Conservation (phyloP, 30 jellyfish, hydroid and myxozoan genomes). For the Haliclystus octoradiatus region DNA sequence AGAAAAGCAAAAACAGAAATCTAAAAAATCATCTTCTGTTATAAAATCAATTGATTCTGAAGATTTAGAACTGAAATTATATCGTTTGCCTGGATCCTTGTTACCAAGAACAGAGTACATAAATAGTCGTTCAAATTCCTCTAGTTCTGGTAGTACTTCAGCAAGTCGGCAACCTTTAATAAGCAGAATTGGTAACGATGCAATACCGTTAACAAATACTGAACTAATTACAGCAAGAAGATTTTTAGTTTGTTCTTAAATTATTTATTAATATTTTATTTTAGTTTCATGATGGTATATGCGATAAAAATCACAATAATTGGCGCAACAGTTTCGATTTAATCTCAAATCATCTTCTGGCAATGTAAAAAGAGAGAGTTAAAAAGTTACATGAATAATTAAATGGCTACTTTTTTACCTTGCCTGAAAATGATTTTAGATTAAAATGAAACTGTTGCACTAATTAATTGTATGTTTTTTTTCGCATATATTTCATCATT, state of each 20-base stretch:
- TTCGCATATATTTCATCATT: no score
- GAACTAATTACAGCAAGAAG: constrained; percentile 41
- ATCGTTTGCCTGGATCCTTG: background rate
- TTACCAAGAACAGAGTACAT: background rate
- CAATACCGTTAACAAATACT: constrained; percentile 66
- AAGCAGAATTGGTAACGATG: constrained; percentile 41
- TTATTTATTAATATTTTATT: no score
- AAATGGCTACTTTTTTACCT: no score
- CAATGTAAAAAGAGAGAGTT: no score
- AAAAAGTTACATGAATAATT: no score
- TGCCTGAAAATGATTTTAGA: no score
- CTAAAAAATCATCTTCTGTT: constrained; percentile 1
- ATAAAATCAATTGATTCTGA: constrained; percentile 13
- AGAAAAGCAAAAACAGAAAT: constrained; percentile 2
- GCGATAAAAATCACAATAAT: no score
- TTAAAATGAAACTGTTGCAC: no score
- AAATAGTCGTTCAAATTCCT: background rate
- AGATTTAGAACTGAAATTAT: background rate
- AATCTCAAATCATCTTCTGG: no score
- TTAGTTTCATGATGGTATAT: no score
- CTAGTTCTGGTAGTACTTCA: background rate
- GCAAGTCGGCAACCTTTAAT: constrained; percentile 48
- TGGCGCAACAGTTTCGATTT: no score
- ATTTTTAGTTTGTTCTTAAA: constrained; percentile 4
- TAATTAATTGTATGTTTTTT: no score